A percentile compares a stretch with the other conserved stretches of the same genome.
Evolutionary conservation across 1,140 invertebrate species (phyloP).

Genomic region (Philotrypesis tridentata): DNA sequence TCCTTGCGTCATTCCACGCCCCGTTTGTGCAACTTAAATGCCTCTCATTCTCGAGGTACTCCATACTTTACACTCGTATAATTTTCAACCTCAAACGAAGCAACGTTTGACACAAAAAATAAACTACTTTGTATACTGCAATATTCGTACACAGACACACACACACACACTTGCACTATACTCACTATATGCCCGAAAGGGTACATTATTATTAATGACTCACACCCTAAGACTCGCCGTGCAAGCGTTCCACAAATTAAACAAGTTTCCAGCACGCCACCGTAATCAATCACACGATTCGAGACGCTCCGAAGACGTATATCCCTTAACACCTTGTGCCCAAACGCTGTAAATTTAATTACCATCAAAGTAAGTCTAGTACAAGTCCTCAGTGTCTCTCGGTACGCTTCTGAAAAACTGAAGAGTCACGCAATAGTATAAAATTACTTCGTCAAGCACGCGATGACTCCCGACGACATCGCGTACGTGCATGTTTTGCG

Average conservation of each 20-base stretch:
- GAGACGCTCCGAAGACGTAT: not conserved
- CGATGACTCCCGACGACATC: no score
- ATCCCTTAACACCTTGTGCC: not conserved
- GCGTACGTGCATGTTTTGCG: no score
- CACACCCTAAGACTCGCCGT: not conserved
- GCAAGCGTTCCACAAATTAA: not conserved
- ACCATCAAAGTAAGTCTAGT: not conserved
- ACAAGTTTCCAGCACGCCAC: not conserved
- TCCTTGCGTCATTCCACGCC: not conserved
- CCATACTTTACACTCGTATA: no score
- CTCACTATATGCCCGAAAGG: no score
- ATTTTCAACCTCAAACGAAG: not conserved
- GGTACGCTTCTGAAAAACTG: not conserved
- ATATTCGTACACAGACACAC: not conserved
- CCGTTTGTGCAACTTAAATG: not conserved
- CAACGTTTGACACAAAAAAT: not conserved
- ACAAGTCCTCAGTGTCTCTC: not conserved
- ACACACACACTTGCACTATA: no score
- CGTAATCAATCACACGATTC: not conserved
- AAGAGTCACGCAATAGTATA: not conserved
- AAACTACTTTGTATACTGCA: no score
- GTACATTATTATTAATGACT: not conserved
- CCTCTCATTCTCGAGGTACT: no score
- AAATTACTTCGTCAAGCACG: no score
- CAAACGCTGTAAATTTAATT: slow-evolving; percentile 20